Base-by-base conservation (phyloP, 2,888 invertebrate genomes). In the Mimas tiliae region DNA sequence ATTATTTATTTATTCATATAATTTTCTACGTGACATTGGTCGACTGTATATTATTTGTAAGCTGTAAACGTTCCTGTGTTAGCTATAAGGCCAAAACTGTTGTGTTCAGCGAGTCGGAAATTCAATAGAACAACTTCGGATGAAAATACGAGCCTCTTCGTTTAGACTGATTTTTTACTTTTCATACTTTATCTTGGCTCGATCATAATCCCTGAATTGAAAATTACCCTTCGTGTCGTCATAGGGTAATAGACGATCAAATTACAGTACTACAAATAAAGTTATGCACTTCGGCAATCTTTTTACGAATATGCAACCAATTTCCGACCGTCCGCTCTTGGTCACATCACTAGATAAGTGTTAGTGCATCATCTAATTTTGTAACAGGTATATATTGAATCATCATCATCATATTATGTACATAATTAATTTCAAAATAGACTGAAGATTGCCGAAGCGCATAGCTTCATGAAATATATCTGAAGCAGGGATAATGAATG, bases 91-190 rank as follows among this genome's bases (percentile, higher is more conserved):
- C 70, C 68, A 71, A 74, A 72, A 74, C 67, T 74, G 72, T 73
- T 70, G 78, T 71, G 74, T 78, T 74, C 71, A 70, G 75, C 71
- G 79, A 65, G 64, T 70, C 72, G 72, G 73, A 78, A 76, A 75
- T 73, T 79, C 72, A 80, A 82, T 83, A 47, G 65, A 55, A 12
- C 86, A 83, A 85, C 83, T 77, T 81, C 84, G 76, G 77, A 77
- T 79, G 76, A 72, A 76, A 75, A 83, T 73, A 71, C 79, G 80
- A 83, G 84, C 80, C 74, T 79, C 80, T 81, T 84, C 78, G 74
- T 83, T 82, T 90, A 87, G 93, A 93, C 93, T 91, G 93, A 91
- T 90, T 89, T 90, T 86, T 82, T 82, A 81, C 73, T 78, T 78
- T 77, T 78, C 72, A 75, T 78, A 82, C 71, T 80, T 64, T 53